Base-by-base conservation (phyloP, 2,888 invertebrate genomes). In the Timema cristinae region DNA sequence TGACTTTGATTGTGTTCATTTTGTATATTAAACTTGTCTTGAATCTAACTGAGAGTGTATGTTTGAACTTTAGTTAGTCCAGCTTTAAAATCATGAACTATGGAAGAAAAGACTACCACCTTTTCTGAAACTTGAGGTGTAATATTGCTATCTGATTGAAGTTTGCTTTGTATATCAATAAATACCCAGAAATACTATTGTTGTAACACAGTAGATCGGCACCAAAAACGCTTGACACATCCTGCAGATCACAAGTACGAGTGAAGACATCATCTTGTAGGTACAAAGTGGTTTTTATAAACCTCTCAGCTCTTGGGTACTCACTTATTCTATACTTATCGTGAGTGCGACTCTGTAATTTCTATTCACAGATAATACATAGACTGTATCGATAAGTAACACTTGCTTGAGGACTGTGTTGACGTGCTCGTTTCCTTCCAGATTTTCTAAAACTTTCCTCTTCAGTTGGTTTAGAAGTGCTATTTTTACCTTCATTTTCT, bases 271-370 rank as follows among this genome's bases (percentile, higher is more conserved):
- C 15, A 13, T 61, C 13, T 61, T 15, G 61, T 61, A 32, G 32
- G 32, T 32, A 32, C 32, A 32, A 32, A 32, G 32, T 32, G 61
- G 61, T 6, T 61, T 61, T 61, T 15, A 61, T 5, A 61, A 61
- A 61, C 1, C 32, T 4, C 15, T 61, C 15, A 61, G 61, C 5
- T 61, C 61, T 61, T 61, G 61, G 61, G 15, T 15, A 61, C 61
- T 61, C 61, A 61, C 2, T 13, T 61, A 61, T 61, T 61, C 61
- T 61, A 61, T 61, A 61, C 61, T 61, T 61, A 15, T 61, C 61
- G 15, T 61, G 5, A 61, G 5, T 61, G 61, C 61, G 61, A 15
- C 5, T 61, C 5, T 61, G 10, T 61, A 6, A 61, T 61, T 61
- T 61, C 61, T 61, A 6, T 2, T 5, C 4, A 61, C 61, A 61